Evolutionary conservation across 2,888 invertebrate species (phyloP).

Genomic region (Dugesia japonica): DNA sequence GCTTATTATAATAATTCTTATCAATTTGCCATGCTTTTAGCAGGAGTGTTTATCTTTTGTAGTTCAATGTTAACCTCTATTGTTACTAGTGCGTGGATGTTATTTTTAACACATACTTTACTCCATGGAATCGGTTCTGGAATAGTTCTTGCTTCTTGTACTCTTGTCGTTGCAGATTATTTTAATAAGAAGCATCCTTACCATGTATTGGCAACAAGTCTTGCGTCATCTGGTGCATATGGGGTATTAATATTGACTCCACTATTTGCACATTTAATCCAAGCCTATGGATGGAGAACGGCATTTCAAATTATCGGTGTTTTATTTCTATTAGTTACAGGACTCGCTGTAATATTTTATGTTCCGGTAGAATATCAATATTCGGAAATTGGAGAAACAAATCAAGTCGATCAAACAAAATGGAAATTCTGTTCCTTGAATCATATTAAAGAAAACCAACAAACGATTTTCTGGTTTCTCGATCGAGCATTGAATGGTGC

Average conservation of each 20-base stretch:
- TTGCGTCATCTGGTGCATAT: slow-evolving; percentile 32
- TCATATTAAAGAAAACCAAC: slow-evolving; percentile 26
- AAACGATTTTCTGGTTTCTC: slow-evolving; percentile 30
- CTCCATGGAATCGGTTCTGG: slow-evolving; percentile 33
- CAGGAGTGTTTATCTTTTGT: slow-evolving; percentile 27
- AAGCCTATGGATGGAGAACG: slow-evolving; percentile 25
- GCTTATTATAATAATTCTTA: slow-evolving; percentile 15
- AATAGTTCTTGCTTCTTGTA: slow-evolving; percentile 17
- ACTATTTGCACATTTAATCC: slow-evolving; percentile 26
- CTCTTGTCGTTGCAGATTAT: slow-evolving; percentile 30
- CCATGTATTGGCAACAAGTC: slow-evolving; percentile 32
- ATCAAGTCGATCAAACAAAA: background rate
- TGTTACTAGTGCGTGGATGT: slow-evolving; percentile 25
- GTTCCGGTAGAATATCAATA: slow-evolving; percentile 10
- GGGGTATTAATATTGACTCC: slow-evolving; percentile 33
- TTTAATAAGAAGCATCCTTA: slow-evolving; percentile 29
- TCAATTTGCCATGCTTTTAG: slow-evolving; percentile 20
- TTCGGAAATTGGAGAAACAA: background rate
- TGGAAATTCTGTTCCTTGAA: slow-evolving; percentile 30
- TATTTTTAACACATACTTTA: slow-evolving; percentile 32
- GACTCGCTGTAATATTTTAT: slow-evolving; percentile 12
- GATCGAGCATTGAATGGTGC: slow-evolving; percentile 29
- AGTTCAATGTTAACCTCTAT: slow-evolving; percentile 30
- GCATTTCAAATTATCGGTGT: slow-evolving; percentile 27
- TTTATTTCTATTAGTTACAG: background rate